A percentile compares a stretch with the other conserved stretches of the same genome.
These are phyloP conservation scores for Diploptera punctata DNA, from an alignment of 2,888 invertebrate genomes.

Conservation along the genomic window DNA sequence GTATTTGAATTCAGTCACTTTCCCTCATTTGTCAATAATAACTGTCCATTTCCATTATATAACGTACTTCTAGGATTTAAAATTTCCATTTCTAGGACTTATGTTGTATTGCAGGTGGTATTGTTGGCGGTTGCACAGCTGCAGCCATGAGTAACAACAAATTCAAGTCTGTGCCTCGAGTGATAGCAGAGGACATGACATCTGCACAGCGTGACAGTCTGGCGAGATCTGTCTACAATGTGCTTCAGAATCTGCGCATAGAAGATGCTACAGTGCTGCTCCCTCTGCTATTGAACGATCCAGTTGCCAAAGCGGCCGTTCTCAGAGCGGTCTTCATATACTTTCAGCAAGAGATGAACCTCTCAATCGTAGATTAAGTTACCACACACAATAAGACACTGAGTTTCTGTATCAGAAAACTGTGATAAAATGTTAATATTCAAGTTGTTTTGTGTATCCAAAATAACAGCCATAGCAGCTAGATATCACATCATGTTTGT, in stretches of 20 bases:
- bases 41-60: no score
- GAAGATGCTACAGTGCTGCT: conserved; percentile 28
- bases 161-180: conserved; percentile 26
- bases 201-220: conserved; percentile 24
- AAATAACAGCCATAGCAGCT: no score
- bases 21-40: no score
- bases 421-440: no score
- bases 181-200: conserved; percentile 31
- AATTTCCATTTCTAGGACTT: no score
- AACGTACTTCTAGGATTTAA: no score
- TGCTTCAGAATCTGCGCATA: conserved; percentile 6
- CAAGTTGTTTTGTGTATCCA: no score
- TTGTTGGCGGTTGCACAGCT: conserved; percentile 24
- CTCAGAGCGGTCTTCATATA: conserved; percentile 10
- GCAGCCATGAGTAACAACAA: conserved; percentile 22
- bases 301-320: background rate
- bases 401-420: no score
- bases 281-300: conserved; percentile 25
- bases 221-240: background rate
- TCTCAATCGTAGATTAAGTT: conserved; percentile 23
- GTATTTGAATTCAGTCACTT: no score
- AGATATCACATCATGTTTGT: no score
- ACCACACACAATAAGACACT: no score
- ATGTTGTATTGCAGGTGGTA: conserved; percentile 34
- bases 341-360: conserved; percentile 23